A percentile compares a stretch with the other conserved stretches of the same genome.
phyloP scores from a whole-genome alignment of 2,113 vertebrate species.

The Festucalex cinctus region DNA sequence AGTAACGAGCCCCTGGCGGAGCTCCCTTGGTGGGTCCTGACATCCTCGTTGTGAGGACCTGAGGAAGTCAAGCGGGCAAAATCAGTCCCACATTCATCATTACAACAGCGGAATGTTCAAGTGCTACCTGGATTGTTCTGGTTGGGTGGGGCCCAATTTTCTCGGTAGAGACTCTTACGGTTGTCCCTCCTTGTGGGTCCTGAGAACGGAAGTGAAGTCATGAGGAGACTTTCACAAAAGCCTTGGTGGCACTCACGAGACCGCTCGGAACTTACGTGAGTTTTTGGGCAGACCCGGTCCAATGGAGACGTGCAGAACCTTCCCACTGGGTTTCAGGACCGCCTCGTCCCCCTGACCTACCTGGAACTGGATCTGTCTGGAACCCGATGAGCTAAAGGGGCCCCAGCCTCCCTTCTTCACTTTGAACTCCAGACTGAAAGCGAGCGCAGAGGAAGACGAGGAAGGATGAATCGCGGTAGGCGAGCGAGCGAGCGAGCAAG shows the following conservation, averaged over 20 bases:
- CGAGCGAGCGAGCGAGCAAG: background rate
- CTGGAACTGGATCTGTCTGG: slow-evolving; percentile 81
- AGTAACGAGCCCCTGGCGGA: slow-evolving; percentile 59
- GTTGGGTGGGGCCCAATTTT: slow-evolving; percentile 7
- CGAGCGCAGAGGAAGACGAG: background rate
- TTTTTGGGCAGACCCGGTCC: slow-evolving; percentile 77
- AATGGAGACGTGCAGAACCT: slow-evolving; percentile 70
- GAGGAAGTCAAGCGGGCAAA: background rate
- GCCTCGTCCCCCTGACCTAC: slow-evolving; percentile 66
- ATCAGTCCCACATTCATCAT: background rate
- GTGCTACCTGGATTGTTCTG: slow-evolving; percentile 47
- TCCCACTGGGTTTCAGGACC: slow-evolving; percentile 68
- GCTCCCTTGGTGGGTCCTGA: slow-evolving; percentile 7
- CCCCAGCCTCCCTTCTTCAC: slow-evolving; percentile 82
- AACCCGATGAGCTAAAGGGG: slow-evolving; percentile 73
- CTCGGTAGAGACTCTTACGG: slow-evolving; percentile 71
- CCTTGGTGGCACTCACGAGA: background rate
- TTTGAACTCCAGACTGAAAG: slow-evolving; percentile 80
- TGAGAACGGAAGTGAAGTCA: slow-evolving; percentile 31
- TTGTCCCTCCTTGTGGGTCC: slow-evolving; percentile 77
- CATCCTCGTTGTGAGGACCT: slow-evolving; percentile 23
- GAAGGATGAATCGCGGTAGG: background rate
- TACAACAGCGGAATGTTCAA: background rate
- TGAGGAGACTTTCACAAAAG: background rate
- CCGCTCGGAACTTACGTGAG: slow-evolving; percentile 63